These are phyloP conservation scores for Salpingus planirostris DNA, from an alignment of 2,888 invertebrate species.

Conservation along the genomic window DNA sequence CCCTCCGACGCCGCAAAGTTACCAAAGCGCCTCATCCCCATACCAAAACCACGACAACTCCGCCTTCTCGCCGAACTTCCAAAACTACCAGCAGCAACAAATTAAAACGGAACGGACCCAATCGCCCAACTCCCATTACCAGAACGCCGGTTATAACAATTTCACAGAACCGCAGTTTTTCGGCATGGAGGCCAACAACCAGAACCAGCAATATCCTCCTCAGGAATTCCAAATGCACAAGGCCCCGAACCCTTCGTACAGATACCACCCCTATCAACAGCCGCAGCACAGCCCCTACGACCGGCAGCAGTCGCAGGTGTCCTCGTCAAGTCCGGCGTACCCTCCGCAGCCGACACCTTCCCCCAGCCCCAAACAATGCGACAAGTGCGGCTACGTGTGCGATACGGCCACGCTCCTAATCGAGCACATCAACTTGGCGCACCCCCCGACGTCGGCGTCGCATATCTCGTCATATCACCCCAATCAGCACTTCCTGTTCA, in stretches of 20 bases:
- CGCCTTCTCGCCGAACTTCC: slow-evolving; percentile 46
- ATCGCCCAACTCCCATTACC: slow-evolving; percentile 33
- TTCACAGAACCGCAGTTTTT: slow-evolving; percentile 30
- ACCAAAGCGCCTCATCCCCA: slow-evolving; percentile 58
- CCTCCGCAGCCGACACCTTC: slow-evolving; percentile 63
- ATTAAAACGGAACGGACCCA: slow-evolving; percentile 39
- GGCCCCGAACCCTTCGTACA: slow-evolving; percentile 30
- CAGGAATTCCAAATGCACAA: slow-evolving; percentile 33
- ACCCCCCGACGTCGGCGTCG: slow-evolving; percentile 43
- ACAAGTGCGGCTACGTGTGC: slow-evolving; percentile 74
- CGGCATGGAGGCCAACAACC: too few relatives aligned
- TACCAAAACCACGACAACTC: slow-evolving; percentile 53
- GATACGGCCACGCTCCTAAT: slow-evolving; percentile 64
- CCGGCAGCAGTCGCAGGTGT: slow-evolving; percentile 33
- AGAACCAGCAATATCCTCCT: slow-evolving; percentile 34
- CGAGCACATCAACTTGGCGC: slow-evolving; percentile 66
- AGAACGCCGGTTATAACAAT: slow-evolving; percentile 18
- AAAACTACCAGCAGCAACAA: slow-evolving; percentile 34
- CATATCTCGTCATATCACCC: slow-evolving; percentile 40
- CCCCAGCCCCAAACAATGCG: slow-evolving; percentile 67
- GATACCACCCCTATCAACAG: slow-evolving; percentile 41
- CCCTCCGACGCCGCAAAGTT: slow-evolving; percentile 57
- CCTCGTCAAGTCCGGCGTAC: slow-evolving; percentile 46
- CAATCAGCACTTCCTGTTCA: slow-evolving; percentile 42
- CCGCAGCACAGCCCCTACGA: slow-evolving; percentile 44